Conservation (phyloP, 2,797 vertebrate species). For the Podarcis lilfordi region DNA sequence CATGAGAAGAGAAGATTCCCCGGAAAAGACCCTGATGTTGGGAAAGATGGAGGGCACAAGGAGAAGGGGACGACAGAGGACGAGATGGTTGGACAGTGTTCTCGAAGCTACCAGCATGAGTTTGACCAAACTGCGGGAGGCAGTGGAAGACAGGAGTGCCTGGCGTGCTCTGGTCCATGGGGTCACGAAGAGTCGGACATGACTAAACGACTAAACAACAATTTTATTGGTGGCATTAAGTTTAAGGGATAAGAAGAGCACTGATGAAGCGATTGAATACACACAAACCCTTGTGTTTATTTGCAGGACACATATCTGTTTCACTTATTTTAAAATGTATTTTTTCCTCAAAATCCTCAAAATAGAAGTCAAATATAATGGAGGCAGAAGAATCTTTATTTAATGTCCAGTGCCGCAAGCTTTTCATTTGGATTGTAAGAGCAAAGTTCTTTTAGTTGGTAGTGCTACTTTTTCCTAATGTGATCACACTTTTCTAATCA, state of each 20-base stretch:
- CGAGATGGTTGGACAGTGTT: too few relatives aligned
- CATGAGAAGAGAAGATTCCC: too few relatives aligned
- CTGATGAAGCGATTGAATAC: background rate
- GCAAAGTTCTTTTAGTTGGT: background rate
- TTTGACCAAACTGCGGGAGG: too few relatives aligned
- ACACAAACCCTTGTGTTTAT: background rate
- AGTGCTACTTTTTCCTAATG: background rate
- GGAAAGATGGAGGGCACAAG: too few relatives aligned
- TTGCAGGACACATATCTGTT: background rate
- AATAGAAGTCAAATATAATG: background rate
- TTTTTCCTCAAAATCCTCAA: background rate
- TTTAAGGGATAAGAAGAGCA: background rate
- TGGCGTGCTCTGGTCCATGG: too few relatives aligned
- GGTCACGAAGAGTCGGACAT: too few relatives aligned
- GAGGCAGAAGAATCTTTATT: background rate
- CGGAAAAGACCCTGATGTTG: too few relatives aligned
- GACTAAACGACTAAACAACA: too few relatives aligned
- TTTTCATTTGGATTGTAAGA: background rate
- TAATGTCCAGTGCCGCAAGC: background rate
- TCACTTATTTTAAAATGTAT: background rate
- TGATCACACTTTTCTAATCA: background rate
- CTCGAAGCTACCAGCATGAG: too few relatives aligned
- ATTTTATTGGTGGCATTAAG: background rate
- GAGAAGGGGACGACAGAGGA: too few relatives aligned
- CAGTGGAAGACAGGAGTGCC: too few relatives aligned